Evolutionary conservation across 2,113 vertebrate genomes (phyloP), one percentile per base, ranked within the genome.

Genomic region (Hipposideros armiger): DNA sequence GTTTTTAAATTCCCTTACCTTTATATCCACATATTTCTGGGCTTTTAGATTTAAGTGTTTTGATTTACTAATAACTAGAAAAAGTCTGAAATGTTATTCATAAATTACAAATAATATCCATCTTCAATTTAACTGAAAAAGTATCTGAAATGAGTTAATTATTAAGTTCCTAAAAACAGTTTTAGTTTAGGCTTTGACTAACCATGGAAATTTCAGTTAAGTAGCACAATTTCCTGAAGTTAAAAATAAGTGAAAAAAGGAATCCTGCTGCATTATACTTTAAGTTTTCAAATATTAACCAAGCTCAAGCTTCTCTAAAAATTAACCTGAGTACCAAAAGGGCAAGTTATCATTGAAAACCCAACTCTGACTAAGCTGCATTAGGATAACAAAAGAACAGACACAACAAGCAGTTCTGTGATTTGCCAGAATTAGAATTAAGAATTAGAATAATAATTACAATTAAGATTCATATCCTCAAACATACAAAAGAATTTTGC

Each of bases 221-320:
- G 56, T 4, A 17, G 20, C n/a, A 62, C 13, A 45, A 54, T 60
- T 60, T 74, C 58, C 66, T 52, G 4, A 84, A 54, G 17, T 76
- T 11, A 26, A 47, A 77, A 80, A 40, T 28, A 50, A 69, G 50
- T 69, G 32, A 60, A 85, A 94, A 78, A 5, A 83, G 3, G 67
- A 54, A 13, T 72, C 84, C 30, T 85, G 45, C 13, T 40, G 45
- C 22, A 11, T 66, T 52, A 54, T 28, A 40, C 32, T 87, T 90
- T 40, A 83, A 19, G 52, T 74, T 81, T 90, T 77, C 62, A 82
- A 95, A 70, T 47, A 74, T 13, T 76, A 87, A 87, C 32, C 24
- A 69, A 69, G 17, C 14, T 80, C 24, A 1, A 60, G 76, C 56
- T 45, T 90, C 62, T 82, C 83, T 95, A 40, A 73, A 88, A 77